These are phyloP conservation scores for Pantherophis alleghaniensis DNA, from an alignment of 2,797 vertebrate genomes.

Conservation along the genomic window DNA sequence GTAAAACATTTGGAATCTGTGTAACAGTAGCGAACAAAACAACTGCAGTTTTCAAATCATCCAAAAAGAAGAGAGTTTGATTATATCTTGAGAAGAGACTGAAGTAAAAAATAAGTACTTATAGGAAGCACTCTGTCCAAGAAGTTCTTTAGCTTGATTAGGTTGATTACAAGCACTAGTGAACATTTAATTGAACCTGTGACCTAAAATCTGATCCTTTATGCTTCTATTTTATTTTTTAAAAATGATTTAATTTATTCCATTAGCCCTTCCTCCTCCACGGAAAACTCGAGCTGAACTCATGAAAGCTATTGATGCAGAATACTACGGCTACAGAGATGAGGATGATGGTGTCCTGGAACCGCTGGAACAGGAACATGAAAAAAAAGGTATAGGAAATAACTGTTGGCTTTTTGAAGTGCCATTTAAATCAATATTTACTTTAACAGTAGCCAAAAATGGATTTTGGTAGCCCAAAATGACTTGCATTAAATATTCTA, in stretches of 20 bases:
- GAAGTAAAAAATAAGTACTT: not conserved
- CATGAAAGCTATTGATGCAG: slow-evolving; percentile 95
- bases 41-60: not conserved
- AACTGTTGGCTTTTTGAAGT: not conserved
- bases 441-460: too few relatives aligned
- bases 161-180: not conserved
- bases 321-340: slow-evolving; percentile 95
- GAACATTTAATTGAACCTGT: not conserved
- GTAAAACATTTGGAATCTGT: not conserved
- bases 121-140: not conserved
- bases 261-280: slow-evolving; percentile 84
- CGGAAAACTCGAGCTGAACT: slow-evolving; percentile 92
- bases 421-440: not conserved
- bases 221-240: not conserved
- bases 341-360: slow-evolving; percentile 93
- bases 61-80: not conserved
- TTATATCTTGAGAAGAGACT: not conserved
- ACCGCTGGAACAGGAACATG: slow-evolving; percentile 87
- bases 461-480: not conserved
- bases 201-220: not conserved
- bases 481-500: not conserved
- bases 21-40: not conserved
- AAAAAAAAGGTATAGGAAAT: slow-evolving; percentile 78
- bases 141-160: not conserved
- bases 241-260: not conserved